Evolutionary conservation across 2,113 vertebrate species (phyloP).

Genomic region (Empidonax traillii): DNA sequence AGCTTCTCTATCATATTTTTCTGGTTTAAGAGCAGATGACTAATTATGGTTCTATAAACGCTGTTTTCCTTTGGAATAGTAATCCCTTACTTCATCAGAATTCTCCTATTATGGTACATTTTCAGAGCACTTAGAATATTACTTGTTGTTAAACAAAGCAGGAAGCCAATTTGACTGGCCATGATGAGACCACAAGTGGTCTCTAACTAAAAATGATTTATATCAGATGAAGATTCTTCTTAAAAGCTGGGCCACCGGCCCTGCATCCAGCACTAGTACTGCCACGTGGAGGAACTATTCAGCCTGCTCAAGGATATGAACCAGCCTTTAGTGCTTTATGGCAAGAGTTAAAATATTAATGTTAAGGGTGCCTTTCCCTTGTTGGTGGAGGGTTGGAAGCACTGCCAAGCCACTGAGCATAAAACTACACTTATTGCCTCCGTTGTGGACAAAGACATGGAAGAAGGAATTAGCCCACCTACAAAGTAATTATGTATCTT

Average conservation of each 20-base stretch:
- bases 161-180: conserved; percentile 21
- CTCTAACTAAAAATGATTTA: not conserved
- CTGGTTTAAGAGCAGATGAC: conserved; percentile 40
- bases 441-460: not conserved
- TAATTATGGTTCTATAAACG: conserved; percentile 47
- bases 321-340: accelerated
- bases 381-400: not conserved
- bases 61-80: conserved; percentile 25
- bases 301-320: not conserved
- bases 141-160: conserved; percentile 26
- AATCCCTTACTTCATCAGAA: conserved; percentile 7
- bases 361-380: not conserved
- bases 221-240: not conserved
- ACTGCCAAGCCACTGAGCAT: not conserved
- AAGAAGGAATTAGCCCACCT: conserved; percentile 64
- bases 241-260: not conserved
- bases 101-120: conserved; percentile 13
- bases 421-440: not conserved
- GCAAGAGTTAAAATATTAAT: not conserved
- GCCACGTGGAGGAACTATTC: not conserved
- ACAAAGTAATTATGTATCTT: conserved; percentile 43
- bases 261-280: not conserved
- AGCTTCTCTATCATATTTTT: conserved; percentile 19
- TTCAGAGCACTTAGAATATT: conserved; percentile 16
- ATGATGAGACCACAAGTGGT: conserved; percentile 32